These are phyloP conservation scores for Leptatherina wallacei DNA, from an alignment of 2,797 vertebrate genomes.

Conservation along the genomic window DNA sequence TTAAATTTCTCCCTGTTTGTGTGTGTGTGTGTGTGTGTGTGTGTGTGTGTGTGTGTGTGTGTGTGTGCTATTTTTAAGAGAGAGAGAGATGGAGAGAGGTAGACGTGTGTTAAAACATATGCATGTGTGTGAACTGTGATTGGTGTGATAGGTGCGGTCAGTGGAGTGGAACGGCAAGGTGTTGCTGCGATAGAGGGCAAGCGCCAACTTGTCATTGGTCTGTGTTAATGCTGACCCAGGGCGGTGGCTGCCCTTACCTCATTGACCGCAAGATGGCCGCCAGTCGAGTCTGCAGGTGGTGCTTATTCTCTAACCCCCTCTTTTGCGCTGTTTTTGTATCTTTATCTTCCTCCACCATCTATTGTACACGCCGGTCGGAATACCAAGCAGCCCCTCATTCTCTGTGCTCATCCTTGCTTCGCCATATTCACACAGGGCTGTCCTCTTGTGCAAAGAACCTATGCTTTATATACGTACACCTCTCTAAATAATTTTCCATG, in stretches of 20 bases:
- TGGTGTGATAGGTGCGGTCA: slow-evolving; percentile 74
- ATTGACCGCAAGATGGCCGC: slow-evolving; percentile 80
- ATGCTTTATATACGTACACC: slow-evolving; percentile 10
- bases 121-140: slow-evolving; percentile 42
- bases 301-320: slow-evolving; percentile 24
- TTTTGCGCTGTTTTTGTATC: slow-evolving; percentile 37
- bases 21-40: slow-evolving; percentile 12
- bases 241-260: slow-evolving; percentile 72
- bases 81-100: slow-evolving; percentile 26
- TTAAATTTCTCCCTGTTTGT: slow-evolving; percentile 63
- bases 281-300: slow-evolving; percentile 74
- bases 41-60: slow-evolving; percentile 21
- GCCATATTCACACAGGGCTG: slow-evolving; percentile 22
- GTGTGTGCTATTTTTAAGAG: slow-evolving; percentile 13
- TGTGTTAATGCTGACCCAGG: slow-evolving; percentile 79
- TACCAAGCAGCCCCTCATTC: slow-evolving; percentile 64
- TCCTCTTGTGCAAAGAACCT: slow-evolving; percentile 36
- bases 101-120: slow-evolving; percentile 41
- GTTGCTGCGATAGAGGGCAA: slow-evolving; percentile 76
- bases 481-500: slow-evolving; percentile 52
- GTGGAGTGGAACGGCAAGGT: slow-evolving; percentile 77
- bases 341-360: slow-evolving; percentile 63
- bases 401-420: slow-evolving; percentile 16
- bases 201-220: slow-evolving; percentile 76
- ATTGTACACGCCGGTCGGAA: slow-evolving; percentile 51